Evolutionary conservation across 1,140 invertebrate genomes (phyloP).

Genomic region (Papilio dardanus): DNA sequence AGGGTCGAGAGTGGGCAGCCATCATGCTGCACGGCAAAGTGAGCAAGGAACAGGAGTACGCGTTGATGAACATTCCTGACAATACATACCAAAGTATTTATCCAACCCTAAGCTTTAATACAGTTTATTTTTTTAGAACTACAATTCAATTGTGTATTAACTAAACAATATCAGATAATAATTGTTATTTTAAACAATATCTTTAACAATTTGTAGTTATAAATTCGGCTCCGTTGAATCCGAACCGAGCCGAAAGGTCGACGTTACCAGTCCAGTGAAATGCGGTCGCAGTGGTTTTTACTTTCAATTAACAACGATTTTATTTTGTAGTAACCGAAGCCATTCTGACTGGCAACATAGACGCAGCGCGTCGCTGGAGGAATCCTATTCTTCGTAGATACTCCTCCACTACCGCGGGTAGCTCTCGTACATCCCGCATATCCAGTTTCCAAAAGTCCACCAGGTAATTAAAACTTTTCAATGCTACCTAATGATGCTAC

Average conservation of each 20-base stretch:
- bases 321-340: constrained; percentile 13
- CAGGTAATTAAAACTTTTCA: too few species aligned
- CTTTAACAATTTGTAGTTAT: too few species aligned
- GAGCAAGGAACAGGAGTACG: constrained; percentile 59
- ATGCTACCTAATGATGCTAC: too few species aligned
- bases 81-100: constrained; percentile 55
- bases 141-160: too few species aligned
- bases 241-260: too few species aligned
- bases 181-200: too few species aligned
- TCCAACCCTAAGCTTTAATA: neutral
- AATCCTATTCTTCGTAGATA: constrained; percentile 47
- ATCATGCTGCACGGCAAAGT: constrained; percentile 63
- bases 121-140: too few species aligned
- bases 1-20: constrained; percentile 65
- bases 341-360: constrained; percentile 29
- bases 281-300: neutral
- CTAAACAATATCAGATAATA: too few species aligned
- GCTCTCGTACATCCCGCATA: constrained; percentile 64
- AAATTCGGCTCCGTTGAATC: too few species aligned
- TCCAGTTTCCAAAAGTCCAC: constrained; percentile 71
- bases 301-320: neutral
- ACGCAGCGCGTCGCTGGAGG: constrained; percentile 38
- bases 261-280: neutral
- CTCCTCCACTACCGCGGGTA: constrained; percentile 58
- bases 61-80: constrained; percentile 48